Evolutionary conservation across 2,797 vertebrate species (phyloP).

Genomic region (Galagoides demidoff): DNA sequence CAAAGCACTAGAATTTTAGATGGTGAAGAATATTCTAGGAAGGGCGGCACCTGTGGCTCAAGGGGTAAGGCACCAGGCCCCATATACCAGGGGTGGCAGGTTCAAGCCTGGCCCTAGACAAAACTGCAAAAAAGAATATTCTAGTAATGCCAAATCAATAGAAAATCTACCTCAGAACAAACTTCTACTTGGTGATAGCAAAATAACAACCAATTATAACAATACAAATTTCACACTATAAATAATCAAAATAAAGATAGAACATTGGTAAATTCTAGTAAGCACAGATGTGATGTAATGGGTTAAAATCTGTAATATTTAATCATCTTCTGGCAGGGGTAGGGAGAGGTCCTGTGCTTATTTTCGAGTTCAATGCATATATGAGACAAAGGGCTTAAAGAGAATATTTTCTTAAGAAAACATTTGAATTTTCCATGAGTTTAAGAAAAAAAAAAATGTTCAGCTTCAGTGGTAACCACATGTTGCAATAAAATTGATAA

Average conservation of each 20-base stretch:
- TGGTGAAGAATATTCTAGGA: not conserved
- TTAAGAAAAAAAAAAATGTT: not conserved
- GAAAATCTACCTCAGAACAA: not conserved
- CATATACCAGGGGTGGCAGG: too few species aligned
- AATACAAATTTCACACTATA: not conserved
- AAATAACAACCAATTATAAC: not conserved
- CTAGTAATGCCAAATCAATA: not conserved
- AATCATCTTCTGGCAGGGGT: not conserved
- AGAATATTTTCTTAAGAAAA: not conserved
- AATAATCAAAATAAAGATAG: not conserved
- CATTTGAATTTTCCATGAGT: not conserved
- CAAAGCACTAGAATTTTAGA: not conserved
- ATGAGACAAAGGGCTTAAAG: not conserved
- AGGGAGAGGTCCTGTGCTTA: not conserved
- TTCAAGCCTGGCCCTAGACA: too few species aligned
- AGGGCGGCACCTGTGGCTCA: too few species aligned
- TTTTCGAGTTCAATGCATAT: not conserved
- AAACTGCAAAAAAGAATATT: not conserved
- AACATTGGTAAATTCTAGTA: not conserved
- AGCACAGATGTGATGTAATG: not conserved
- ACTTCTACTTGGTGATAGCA: not conserved
- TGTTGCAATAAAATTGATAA: not conserved
- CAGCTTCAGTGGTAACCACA: not conserved
- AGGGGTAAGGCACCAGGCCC: too few species aligned
- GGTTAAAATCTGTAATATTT: not conserved